Percentiles rank a stretch among this genome's conserved stretches.
Evolutionary conservation across 1,140 invertebrate genomes (phyloP).

Genomic region (Magallana gigas): DNA sequence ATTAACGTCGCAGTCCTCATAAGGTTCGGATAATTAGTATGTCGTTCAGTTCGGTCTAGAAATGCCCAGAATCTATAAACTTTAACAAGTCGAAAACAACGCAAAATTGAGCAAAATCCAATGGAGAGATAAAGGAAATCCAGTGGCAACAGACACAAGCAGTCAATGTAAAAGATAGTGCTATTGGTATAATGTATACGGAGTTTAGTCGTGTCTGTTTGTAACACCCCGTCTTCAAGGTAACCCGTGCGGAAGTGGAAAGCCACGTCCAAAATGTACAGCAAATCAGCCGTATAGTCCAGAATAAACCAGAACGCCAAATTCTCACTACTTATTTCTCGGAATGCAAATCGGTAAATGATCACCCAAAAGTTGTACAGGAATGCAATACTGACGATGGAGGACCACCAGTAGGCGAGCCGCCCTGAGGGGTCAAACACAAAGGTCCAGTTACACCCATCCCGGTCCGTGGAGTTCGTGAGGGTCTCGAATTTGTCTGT

Average conservation of each 20-base stretch:
- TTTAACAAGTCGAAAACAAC: slow-evolving; percentile 98
- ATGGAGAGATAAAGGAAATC: slow-evolving; percentile 99
- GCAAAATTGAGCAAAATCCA: slow-evolving; percentile 97
- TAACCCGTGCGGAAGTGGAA: slow-evolving; percentile 99
- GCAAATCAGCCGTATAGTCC: slow-evolving; percentile 97
- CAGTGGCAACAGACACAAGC: slow-evolving; percentile 96
- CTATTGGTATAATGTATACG: slow-evolving; percentile 99
- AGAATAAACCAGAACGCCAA: slow-evolving; percentile 96
- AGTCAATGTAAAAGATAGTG: slow-evolving; percentile 99
- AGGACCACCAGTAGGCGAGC: slow-evolving; percentile 79
- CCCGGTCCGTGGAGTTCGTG: slow-evolving; percentile 80
- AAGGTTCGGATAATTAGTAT: slow-evolving; percentile 99
- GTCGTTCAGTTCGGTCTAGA: slow-evolving; percentile 97
- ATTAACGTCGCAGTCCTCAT: slow-evolving; percentile 93
- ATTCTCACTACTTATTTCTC: slow-evolving; percentile 88
- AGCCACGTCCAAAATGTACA: slow-evolving; percentile 96
- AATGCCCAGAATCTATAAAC: slow-evolving; percentile 99
- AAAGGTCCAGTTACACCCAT: slow-evolving; percentile 85
- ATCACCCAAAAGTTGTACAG: slow-evolving; percentile 99
- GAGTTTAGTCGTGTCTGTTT: slow-evolving; percentile 95
- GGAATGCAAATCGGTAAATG: slow-evolving; percentile 98
- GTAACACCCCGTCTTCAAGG: slow-evolving; percentile 86
- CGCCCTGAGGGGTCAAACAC: slow-evolving; percentile 80
- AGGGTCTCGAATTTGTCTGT: slow-evolving; percentile 70
- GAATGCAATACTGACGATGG: slow-evolving; percentile 96